Conservation (phyloP, 35 echinoderm and acorn worm genomes). For the Ptychodera flava region DNA sequence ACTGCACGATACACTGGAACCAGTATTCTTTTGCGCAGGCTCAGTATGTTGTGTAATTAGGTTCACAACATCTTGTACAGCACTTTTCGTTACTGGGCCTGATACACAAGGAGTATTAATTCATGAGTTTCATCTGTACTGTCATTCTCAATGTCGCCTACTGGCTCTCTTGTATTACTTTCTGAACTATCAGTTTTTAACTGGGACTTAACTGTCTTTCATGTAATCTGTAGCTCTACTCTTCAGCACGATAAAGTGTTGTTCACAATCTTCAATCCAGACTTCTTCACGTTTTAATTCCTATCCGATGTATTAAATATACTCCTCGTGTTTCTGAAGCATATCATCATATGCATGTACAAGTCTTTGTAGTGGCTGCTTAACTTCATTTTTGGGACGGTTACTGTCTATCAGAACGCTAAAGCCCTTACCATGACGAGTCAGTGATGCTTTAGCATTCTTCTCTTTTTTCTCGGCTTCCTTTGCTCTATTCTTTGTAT, state of each 20-base stretch:
- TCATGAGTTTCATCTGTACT: background rate
- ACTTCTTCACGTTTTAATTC: conserved; percentile 37
- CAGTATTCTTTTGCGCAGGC: background rate
- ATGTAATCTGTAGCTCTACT: background rate
- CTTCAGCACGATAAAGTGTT: background rate
- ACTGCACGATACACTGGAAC: too few relatives aligned
- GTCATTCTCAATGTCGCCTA: too few relatives aligned
- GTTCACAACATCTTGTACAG: too few relatives aligned
- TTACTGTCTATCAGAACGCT: conserved; percentile 11
- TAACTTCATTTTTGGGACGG: conserved; percentile 13
- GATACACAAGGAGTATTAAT: background rate
- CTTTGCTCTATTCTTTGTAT: conserved; percentile 26
- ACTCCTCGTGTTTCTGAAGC: conserved; percentile 13
- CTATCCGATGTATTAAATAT: conserved; percentile 6
- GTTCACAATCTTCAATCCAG: conserved; percentile 31
- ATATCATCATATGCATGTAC: conserved; percentile 22
- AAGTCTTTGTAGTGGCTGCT: background rate
- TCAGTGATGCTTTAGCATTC: conserved; percentile 42
- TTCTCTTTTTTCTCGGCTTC: conserved; percentile 14
- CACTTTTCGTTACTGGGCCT: background rate
- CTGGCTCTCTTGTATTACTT: too few relatives aligned
- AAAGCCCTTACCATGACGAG: conserved; percentile 27
- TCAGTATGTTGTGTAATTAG: background rate
- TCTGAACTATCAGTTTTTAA: background rate
- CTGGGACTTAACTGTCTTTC: background rate